Percentiles rank a stretch among this genome's conserved stretches.
Conservation (phyloP, 1,140 invertebrate genomes). For the Brachionus asplanchnoidis region DNA sequence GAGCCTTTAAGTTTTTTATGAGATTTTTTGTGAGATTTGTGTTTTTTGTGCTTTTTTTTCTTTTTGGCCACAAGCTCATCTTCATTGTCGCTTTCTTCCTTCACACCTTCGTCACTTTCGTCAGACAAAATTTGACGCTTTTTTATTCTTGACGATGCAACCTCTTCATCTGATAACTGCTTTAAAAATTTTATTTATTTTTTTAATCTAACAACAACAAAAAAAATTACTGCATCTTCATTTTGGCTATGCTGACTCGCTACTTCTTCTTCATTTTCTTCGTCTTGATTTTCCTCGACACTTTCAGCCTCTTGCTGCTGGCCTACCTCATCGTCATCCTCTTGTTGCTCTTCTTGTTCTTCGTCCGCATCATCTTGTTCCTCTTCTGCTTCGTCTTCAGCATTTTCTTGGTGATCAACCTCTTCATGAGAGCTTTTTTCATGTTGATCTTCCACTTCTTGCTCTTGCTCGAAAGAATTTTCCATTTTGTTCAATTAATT, state of each 20-base stretch:
- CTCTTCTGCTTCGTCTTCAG: not conserved
- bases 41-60: conserved; percentile 24
- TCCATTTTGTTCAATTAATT: not conserved
- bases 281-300: not conserved
- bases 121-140: conserved; percentile 38
- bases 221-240: too few relatives aligned
- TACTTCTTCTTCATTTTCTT: not conserved
- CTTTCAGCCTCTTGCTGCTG: not conserved
- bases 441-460: not conserved
- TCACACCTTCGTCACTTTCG: not conserved
- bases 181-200: too few relatives aligned
- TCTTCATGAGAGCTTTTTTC: conserved; percentile 2
- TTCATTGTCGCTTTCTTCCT: not conserved
- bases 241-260: too few relatives aligned
- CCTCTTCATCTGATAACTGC: too few relatives aligned
- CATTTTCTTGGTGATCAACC: not conserved
- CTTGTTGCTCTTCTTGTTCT: not conserved
- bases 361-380: not conserved
- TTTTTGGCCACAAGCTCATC: not conserved
- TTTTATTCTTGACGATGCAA: not conserved
- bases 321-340: not conserved
- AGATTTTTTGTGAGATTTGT: not conserved
- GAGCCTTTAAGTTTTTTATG: not conserved
- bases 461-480: not conserved
- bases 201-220: too few relatives aligned